phyloP scores from a whole-genome alignment of 1,140 invertebrate genomes.

The Antheraea mylitta region DNA sequence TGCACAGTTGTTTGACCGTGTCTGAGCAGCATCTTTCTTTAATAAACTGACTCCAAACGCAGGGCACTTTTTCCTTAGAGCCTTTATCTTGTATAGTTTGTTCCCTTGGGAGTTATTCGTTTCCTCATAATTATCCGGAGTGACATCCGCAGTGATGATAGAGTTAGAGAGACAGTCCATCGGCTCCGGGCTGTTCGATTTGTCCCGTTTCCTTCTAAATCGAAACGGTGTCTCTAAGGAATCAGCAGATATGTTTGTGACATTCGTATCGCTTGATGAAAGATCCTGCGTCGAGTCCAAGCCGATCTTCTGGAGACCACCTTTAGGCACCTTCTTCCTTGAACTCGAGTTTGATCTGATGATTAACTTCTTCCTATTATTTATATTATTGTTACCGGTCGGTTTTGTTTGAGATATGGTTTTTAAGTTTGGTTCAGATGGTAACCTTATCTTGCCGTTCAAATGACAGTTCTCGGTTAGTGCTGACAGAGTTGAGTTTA shows the following conservation, averaged over 20 bases:
- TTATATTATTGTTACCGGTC: conserved; percentile 35
- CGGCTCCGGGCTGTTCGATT: conserved; percentile 69
- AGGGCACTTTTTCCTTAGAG: conserved; percentile 68
- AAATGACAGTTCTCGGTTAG: conserved; percentile 71
- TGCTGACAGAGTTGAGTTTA: conserved; percentile 69
- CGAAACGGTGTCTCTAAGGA: conserved; percentile 71
- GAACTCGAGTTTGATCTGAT: conserved; percentile 64
- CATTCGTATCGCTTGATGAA: conserved; percentile 73
- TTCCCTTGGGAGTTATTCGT: conserved; percentile 72
- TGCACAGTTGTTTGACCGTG: conserved; percentile 64
- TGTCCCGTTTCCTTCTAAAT: conserved; percentile 68
- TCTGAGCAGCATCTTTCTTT: conserved; percentile 71
- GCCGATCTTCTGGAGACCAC: conserved; percentile 42
- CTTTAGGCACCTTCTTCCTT: conserved; percentile 68
- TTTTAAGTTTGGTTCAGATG: conserved; percentile 67
- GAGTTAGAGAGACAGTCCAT: conserved; percentile 69
- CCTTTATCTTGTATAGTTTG: conserved; percentile 75
- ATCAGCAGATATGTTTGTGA: conserved; percentile 72
- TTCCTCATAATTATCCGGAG: conserved; percentile 65
- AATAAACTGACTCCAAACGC: conserved; percentile 60
- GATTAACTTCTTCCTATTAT: conserved; percentile 63
- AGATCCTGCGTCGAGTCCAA: conserved; percentile 63
- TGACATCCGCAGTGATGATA: conserved; percentile 62
- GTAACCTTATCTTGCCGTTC: conserved; percentile 64
- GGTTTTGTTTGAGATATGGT: conserved; percentile 46